phyloP scores from a whole-genome alignment of 2,888 invertebrate genomes.

The Nipponacmea schrenckii region DNA sequence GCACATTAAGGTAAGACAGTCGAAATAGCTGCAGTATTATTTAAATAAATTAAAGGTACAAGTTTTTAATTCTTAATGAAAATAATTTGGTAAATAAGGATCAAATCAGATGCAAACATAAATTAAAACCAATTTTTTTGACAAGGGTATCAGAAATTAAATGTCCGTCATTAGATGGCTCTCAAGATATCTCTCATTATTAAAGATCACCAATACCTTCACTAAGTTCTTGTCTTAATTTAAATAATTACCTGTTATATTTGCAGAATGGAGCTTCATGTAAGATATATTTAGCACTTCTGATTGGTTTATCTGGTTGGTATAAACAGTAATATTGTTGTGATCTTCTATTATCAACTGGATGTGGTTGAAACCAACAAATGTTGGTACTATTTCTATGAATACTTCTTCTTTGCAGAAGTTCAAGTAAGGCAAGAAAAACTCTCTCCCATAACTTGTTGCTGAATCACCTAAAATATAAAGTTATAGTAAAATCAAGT shows the following conservation, averaged over 20 bases:
- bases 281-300: neutral
- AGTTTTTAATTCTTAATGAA: too few species aligned
- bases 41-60: too few species aligned
- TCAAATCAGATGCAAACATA: too few species aligned
- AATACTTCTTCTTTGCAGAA: neutral
- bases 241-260: neutral
- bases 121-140: too few species aligned
- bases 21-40: too few species aligned
- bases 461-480: neutral
- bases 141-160: too few species aligned
- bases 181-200: too few species aligned
- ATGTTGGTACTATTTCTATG: neutral
- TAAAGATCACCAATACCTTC: too few species aligned
- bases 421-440: slow-evolving; percentile 15
- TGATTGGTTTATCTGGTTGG: neutral
- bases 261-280: neutral
- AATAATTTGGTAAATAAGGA: too few species aligned
- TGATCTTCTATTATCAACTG: neutral
- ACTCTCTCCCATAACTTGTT: slow-evolving; percentile 10
- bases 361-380: neutral
- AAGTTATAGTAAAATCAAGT: neutral
- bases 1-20: too few species aligned
- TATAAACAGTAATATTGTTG: neutral
- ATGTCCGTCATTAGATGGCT: too few species aligned
- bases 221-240: neutral